Base-by-base conservation (phyloP, 2,113 vertebrate genomes). In the Nerophis lumbriciformis region DNA sequence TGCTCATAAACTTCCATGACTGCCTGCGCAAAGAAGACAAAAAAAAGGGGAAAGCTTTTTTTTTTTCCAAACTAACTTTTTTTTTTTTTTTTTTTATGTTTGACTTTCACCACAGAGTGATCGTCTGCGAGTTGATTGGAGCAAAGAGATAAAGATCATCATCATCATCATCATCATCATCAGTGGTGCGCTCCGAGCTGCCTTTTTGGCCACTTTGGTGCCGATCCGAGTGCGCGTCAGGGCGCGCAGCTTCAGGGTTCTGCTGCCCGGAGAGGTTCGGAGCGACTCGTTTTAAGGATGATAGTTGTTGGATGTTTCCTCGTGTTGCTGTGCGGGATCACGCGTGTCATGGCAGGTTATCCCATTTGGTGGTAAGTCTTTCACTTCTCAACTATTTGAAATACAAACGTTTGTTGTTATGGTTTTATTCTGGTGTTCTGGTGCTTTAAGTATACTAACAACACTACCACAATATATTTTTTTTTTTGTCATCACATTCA, bases 331-430 rank as follows among this genome's bases (percentile, higher is more conserved):
- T 90, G 85, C 80, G 92, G 91, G 87, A 84, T 93, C 68, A 86
- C 89, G 78, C 92, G 83, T 80, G 93, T 91, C 83, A 90, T 92
- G 86, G 89, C 92, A 82, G 93, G 91, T 87, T 95, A 94, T 88
- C 94, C 94, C 72, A 94, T 94, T 86, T 95, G 94, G 94, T 95
- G 94, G 93, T 95, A 90, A 94, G 93, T 9, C 10, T 94, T 85
- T 79, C 48, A 68, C 13, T 57, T 57, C 5, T 15, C n/a, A 57
- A 28, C 28, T 28, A 28, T 28, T 28, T 28, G 28, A 28, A 28
- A 28, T 39, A 39, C 8, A 39, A 6, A 39, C 8, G 39, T 8
- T 42, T 42, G 39, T 9, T 42, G 8, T 8, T 42, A 42, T 42
- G 28, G 28, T 28, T 28, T 9, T 9, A 9, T 42, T 42, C 3